Percentiles rank a stretch among this genome's conserved stretches.
Evolutionary conservation across 1,140 invertebrate genomes (phyloP).

Genomic region (Drosophila nebulosa): DNA sequence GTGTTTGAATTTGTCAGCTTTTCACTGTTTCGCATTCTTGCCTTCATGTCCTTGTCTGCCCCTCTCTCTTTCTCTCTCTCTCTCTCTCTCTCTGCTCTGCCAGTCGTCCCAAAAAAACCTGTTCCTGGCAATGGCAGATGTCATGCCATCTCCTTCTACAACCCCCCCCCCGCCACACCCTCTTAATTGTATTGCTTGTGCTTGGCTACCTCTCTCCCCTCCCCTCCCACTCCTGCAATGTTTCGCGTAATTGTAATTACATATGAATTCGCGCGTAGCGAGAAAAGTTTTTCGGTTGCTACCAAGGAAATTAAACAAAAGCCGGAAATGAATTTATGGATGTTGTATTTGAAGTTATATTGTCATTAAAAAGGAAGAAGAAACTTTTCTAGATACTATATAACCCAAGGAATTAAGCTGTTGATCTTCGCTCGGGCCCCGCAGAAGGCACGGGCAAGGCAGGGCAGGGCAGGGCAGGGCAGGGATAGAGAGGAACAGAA

Average conservation of each 20-base stretch:
- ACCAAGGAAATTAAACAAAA: conserved; percentile 49
- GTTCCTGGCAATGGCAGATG: conserved; percentile 12
- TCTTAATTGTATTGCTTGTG: conserved; percentile 30
- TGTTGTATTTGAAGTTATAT: conserved; percentile 39
- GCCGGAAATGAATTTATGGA: conserved; percentile 69
- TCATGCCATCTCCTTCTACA: conserved; percentile 13
- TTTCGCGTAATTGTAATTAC: conserved; percentile 71
- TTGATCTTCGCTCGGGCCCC: no score
- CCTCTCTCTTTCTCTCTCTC: no score
- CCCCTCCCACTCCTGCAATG: conserved; percentile 7
- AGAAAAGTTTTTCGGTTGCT: conserved; percentile 32
- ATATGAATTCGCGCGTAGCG: conserved; percentile 54
- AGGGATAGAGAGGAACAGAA: no score
- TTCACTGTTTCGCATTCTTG: not conserved
- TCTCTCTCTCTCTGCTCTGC: no score
- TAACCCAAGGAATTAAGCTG: no score
- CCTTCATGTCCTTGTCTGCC: not conserved
- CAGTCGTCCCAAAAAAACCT: no score
- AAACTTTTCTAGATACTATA: not conserved
- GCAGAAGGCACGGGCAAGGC: no score
- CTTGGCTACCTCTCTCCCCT: not conserved
- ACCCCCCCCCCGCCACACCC: not conserved
- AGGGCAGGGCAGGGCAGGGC: no score
- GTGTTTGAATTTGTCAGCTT: not conserved
- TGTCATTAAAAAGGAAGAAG: conserved; percentile 38